phyloP scores from a whole-genome alignment of 1,140 invertebrate genomes.

The Macrobrachium rosenbergii region DNA sequence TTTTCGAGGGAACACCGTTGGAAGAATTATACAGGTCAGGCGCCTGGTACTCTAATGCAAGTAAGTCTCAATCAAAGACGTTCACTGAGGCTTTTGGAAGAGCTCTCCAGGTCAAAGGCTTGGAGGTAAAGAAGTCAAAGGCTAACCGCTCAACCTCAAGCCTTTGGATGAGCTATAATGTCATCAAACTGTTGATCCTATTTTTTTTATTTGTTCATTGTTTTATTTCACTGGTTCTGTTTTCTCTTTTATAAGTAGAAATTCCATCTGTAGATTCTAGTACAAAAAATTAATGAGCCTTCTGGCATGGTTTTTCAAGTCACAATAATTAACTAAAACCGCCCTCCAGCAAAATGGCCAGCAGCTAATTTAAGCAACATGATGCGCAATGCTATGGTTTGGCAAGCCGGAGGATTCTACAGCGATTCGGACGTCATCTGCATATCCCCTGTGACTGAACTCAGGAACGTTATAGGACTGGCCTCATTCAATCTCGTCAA shows the following conservation, averaged over 20 bases:
- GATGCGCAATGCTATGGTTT: not conserved
- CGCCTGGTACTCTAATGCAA: not conserved
- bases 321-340: too few species aligned
- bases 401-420: not conserved
- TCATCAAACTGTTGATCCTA: too few species aligned
- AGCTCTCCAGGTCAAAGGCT: too few species aligned
- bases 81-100: not conserved
- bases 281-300: not conserved
- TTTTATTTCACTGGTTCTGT: too few species aligned
- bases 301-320: too few species aligned
- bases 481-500: not conserved
- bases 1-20: constrained; percentile 13
- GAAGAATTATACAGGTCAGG: not conserved
- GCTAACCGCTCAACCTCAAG: too few species aligned
- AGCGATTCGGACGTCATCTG: not conserved
- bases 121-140: too few species aligned
- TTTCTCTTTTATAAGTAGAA: too few species aligned
- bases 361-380: constrained; percentile 6
- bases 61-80: not conserved
- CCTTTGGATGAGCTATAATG: not conserved
- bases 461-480: not conserved
- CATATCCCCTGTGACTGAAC: not conserved
- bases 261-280: not conserved
- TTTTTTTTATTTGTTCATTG: too few species aligned
- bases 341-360: not conserved